Percentiles rank a stretch among this genome's conserved stretches.
phyloP scores from a whole-genome alignment of 2,113 vertebrate species.

The Haplotaxodon microlepis region DNA sequence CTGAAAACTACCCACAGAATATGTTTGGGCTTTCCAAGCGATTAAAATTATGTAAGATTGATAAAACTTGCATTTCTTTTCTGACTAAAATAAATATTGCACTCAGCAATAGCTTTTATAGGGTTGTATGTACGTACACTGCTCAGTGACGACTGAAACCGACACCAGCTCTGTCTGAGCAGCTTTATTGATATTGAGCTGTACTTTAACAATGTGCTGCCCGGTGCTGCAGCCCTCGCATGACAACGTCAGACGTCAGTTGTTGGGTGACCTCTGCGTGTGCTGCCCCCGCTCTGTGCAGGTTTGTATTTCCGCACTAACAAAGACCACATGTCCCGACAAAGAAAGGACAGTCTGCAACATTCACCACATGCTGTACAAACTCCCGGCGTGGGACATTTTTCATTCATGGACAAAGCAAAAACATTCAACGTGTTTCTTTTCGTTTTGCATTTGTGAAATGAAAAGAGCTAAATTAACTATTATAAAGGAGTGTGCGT shows the following conservation, averaged over 20 bases:
- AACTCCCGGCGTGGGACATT: background rate
- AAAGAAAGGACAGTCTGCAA: background rate
- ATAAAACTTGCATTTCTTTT: background rate
- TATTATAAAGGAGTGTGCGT: background rate
- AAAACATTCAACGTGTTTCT: background rate
- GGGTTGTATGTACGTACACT: background rate
- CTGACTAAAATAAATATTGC: background rate
- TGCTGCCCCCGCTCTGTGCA: background rate
- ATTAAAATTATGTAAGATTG: background rate
- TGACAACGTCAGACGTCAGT: constrained; percentile 13
- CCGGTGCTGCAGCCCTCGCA: background rate
- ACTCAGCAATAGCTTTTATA: background rate
- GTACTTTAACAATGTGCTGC: background rate
- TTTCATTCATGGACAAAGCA: background rate
- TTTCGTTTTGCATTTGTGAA: background rate
- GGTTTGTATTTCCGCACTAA: background rate
- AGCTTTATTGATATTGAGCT: constrained; percentile 34
- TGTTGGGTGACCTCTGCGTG: constrained; percentile 1
- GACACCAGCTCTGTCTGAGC: background rate
- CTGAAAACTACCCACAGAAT: background rate
- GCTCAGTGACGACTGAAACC: background rate
- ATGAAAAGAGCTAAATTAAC: background rate
- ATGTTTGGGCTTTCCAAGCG: background rate
- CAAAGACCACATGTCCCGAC: constrained; percentile 4
- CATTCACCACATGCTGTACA: background rate